Conservation (phyloP, 2,797 vertebrate species). For the Lophius americanus region DNA sequence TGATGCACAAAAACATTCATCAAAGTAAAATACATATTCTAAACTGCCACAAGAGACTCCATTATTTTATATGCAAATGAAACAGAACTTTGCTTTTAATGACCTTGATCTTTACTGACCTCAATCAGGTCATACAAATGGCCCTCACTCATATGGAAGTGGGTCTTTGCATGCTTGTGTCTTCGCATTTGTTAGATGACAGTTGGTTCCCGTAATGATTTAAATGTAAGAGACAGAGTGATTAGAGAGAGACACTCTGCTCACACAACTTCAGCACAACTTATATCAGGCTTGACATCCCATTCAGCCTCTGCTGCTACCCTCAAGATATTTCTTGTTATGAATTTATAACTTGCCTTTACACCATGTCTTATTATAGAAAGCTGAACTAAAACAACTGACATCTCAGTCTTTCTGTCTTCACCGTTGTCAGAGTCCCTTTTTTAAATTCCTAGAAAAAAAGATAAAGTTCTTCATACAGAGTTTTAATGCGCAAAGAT, state of each 20-base stretch:
- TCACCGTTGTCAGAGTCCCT: slow-evolving; percentile 41
- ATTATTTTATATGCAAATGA: slow-evolving; percentile 6
- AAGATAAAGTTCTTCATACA: slow-evolving; percentile 29
- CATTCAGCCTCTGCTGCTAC: slow-evolving; percentile 37
- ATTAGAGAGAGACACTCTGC: slow-evolving; percentile 12
- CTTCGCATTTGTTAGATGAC: neutral
- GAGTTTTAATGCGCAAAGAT: slow-evolving; percentile 29
- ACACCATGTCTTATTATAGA: slow-evolving; percentile 47
- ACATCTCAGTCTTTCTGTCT: slow-evolving; percentile 37
- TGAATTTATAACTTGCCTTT: slow-evolving; percentile 55
- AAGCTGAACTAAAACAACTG: slow-evolving; percentile 53
- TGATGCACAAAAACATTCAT: slow-evolving; percentile 1
- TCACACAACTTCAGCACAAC: slow-evolving; percentile 8
- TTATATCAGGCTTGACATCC: slow-evolving; percentile 44
- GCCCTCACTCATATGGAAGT: neutral
- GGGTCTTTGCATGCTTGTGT: neutral
- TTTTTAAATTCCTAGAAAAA: slow-evolving; percentile 46
- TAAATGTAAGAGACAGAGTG: slow-evolving; percentile 19
- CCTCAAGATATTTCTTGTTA: slow-evolving; percentile 47
- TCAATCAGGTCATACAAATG: neutral
- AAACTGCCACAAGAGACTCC: slow-evolving; percentile 13
- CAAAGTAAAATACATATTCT: slow-evolving; percentile 7
- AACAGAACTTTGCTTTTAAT: neutral
- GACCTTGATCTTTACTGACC: neutral
- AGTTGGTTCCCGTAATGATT: neutral